These are phyloP conservation scores for Buathra laborator DNA, from an alignment of 2,888 invertebrate species.

Conservation along the genomic window DNA sequence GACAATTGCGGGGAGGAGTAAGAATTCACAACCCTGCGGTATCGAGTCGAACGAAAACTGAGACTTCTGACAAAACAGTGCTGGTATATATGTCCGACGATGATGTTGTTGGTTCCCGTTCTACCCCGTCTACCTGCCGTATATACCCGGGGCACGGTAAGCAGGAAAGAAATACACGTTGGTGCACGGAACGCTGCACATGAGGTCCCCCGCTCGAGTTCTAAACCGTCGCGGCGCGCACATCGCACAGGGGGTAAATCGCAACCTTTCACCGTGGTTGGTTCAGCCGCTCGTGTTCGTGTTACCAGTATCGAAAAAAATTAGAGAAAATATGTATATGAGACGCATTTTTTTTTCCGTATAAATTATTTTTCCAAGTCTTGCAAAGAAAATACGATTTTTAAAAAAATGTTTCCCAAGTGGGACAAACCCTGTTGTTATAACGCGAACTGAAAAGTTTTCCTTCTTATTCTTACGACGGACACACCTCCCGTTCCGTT, in stretches of 20 bases:
- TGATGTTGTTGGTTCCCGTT: slow-evolving; percentile 62
- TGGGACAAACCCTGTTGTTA: no score
- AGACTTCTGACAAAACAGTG: slow-evolving; percentile 71
- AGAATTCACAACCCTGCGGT: slow-evolving; percentile 31
- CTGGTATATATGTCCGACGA: slow-evolving; percentile 75
- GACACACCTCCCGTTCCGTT: neutral
- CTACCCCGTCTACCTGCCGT: slow-evolving; percentile 65
- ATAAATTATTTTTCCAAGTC: neutral
- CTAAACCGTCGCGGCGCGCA: slow-evolving; percentile 6
- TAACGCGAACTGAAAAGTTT: neutral
- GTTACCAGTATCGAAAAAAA: neutral
- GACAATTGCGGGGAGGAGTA: neutral
- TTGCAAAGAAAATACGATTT: neutral
- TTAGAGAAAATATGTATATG: neutral
- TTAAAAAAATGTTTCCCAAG: neutral
- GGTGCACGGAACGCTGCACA: slow-evolving; percentile 28
- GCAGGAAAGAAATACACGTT: slow-evolving; percentile 71
- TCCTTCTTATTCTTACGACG: neutral
- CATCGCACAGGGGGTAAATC: slow-evolving; percentile 55
- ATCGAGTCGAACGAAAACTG: slow-evolving; percentile 74
- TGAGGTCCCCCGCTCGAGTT: slow-evolving; percentile 21
- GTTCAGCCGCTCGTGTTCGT: slow-evolving; percentile 14
- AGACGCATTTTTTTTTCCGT: neutral
- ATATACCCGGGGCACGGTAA: slow-evolving; percentile 20
- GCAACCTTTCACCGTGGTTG: slow-evolving; percentile 66